Evolutionary conservation across 2,797 vertebrate genomes (phyloP).

Genomic region (Xyrichtys novacula): DNA sequence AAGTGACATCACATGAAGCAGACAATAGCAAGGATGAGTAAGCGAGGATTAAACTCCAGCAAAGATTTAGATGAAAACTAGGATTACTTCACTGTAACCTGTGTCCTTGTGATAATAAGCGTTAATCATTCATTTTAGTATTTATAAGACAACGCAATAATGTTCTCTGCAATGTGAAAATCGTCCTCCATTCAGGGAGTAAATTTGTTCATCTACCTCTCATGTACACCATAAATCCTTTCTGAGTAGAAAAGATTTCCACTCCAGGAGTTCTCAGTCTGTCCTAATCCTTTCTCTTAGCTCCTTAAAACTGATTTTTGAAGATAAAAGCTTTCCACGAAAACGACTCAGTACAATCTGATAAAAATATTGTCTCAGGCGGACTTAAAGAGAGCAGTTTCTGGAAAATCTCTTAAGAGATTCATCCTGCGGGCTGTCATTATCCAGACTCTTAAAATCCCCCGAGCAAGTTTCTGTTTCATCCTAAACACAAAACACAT

Average conservation of each 20-base stretch:
- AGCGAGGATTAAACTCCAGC: background rate
- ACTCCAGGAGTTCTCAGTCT: background rate
- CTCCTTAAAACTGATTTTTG: background rate
- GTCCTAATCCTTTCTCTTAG: background rate
- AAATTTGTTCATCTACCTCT: background rate
- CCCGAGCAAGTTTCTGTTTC: slow-evolving; percentile 36
- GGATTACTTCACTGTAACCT: background rate
- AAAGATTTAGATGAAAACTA: background rate
- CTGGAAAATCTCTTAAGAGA: background rate
- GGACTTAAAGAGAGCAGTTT: background rate
- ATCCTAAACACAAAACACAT: slow-evolving; percentile 20
- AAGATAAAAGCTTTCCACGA: background rate
- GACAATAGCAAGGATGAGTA: background rate
- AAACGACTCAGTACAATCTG: background rate
- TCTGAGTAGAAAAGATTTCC: background rate
- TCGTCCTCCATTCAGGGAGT: background rate
- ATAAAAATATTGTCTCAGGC: background rate
- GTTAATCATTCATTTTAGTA: background rate
- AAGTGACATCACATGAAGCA: slow-evolving; percentile 49
- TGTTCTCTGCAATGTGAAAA: background rate
- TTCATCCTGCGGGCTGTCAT: background rate
- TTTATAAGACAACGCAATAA: background rate
- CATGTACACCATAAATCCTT: background rate
- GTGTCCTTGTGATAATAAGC: background rate
- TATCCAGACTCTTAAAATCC: slow-evolving; percentile 6